Evolutionary conservation across 1,140 invertebrate genomes (phyloP).

Genomic region (Drosophila triauraria): DNA sequence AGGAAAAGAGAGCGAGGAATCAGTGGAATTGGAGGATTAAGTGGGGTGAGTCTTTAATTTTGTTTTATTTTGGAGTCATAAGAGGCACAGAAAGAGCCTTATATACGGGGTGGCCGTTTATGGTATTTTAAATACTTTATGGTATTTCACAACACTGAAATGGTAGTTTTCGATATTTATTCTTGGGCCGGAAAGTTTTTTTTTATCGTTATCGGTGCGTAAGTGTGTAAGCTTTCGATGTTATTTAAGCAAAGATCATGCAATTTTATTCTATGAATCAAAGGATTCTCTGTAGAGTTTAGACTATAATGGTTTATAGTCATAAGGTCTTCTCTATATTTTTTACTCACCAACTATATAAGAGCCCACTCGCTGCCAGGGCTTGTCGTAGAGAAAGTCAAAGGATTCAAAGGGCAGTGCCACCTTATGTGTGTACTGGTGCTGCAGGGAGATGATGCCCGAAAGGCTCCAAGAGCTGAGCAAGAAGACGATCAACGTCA

Average conservation of each 20-base stretch:
- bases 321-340: background rate
- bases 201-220: too few relatives aligned
- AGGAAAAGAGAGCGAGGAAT: background rate
- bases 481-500: slow-evolving; percentile 87
- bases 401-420: slow-evolving; percentile 93
- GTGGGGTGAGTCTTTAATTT: background rate
- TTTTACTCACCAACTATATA: slow-evolving; percentile 89
- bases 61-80: background rate
- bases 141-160: too few relatives aligned
- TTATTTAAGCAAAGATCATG: background rate
- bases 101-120: too few relatives aligned
- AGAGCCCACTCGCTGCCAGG: slow-evolving; percentile 92
- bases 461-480: slow-evolving; percentile 91
- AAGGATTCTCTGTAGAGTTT: too few relatives aligned
- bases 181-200: too few relatives aligned
- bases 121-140: too few relatives aligned
- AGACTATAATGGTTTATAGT: too few relatives aligned
- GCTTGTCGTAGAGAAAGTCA: slow-evolving; percentile 93
- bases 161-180: too few relatives aligned
- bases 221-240: too few relatives aligned
- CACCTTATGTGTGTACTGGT: slow-evolving; percentile 91
- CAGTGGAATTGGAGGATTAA: background rate
- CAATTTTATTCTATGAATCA: too few relatives aligned
- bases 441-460: slow-evolving; percentile 90
- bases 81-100: too few relatives aligned